Conservation (phyloP, 2,888 invertebrate species). For the Sarcophaga rosellei region DNA sequence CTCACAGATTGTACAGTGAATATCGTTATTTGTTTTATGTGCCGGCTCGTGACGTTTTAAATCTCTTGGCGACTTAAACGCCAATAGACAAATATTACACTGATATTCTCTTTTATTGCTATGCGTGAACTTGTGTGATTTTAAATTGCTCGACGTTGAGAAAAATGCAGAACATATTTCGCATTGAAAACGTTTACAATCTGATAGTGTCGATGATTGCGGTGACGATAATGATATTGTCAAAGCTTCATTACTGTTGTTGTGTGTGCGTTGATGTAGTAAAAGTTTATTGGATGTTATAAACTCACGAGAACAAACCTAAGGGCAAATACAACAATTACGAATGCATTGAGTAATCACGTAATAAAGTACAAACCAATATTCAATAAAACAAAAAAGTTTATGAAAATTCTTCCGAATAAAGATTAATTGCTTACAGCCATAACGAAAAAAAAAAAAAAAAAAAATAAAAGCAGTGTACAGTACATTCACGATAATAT, state of each 20-base stretch:
- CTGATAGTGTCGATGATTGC: constrained; percentile 1
- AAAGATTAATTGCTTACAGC: constrained; percentile 9
- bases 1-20: constrained; percentile 71
- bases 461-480: too few relatives aligned
- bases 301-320: constrained; percentile 72
- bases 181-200: constrained; percentile 72
- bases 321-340: constrained; percentile 9
- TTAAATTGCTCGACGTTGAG: constrained; percentile 74
- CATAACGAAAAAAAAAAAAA: too few relatives aligned
- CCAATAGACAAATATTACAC: constrained; percentile 70
- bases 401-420: constrained; percentile 8
- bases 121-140: constrained; percentile 73
- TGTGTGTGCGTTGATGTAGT: constrained; percentile 72
- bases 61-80: constrained; percentile 73
- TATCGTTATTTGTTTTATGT: constrained; percentile 71
- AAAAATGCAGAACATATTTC: constrained; percentile 74
- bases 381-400: neutral
- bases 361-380: neutral
- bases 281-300: constrained; percentile 73
- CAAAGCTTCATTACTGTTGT: constrained; percentile 10
- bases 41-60: constrained; percentile 72
- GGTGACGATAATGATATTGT: constrained; percentile 1
- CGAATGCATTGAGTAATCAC: neutral
- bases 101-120: constrained; percentile 69
- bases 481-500: too few relatives aligned